phyloP scores from a whole-genome alignment of 2,797 vertebrate genomes.

The Pangasius krempfi region DNA sequence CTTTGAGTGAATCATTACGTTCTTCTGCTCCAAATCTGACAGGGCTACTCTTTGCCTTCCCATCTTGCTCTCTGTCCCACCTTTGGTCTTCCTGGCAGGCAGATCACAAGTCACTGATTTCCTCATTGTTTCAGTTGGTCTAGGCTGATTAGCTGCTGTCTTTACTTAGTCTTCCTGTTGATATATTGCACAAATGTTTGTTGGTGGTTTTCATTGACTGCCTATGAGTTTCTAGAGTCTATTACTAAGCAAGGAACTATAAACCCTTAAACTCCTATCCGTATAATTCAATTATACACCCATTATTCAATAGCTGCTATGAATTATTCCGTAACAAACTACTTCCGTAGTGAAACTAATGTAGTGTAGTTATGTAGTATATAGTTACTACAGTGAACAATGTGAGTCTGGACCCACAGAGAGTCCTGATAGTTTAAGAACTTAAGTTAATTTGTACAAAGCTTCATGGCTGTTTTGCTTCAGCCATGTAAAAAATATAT shows the following conservation, averaged over 20 bases:
- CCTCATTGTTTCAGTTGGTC: background rate
- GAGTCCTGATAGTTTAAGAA: background rate
- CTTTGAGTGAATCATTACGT: constrained; percentile 45
- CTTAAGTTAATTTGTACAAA: background rate
- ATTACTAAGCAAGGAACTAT: background rate
- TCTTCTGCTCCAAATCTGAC: constrained; percentile 43
- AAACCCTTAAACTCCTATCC: background rate
- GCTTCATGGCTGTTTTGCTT: background rate
- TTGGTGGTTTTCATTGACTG: background rate
- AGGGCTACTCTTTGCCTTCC: constrained; percentile 14
- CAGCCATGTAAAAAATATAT: background rate
- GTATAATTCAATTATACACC: background rate
- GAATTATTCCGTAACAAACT: background rate
- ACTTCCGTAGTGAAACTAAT: background rate
- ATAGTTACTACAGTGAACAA: background rate
- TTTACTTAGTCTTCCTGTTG: background rate
- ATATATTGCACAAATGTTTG: background rate
- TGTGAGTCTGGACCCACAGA: background rate
- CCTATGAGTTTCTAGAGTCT: background rate
- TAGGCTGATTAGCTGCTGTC: background rate
- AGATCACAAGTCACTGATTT: background rate
- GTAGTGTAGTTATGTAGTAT: background rate
- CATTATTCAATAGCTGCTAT: background rate
- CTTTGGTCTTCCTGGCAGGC: constrained; percentile 28
- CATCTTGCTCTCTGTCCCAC: background rate